Base-by-base conservation (phyloP, 2,797 vertebrate genomes). In the Gastrophryne carolinensis region DNA sequence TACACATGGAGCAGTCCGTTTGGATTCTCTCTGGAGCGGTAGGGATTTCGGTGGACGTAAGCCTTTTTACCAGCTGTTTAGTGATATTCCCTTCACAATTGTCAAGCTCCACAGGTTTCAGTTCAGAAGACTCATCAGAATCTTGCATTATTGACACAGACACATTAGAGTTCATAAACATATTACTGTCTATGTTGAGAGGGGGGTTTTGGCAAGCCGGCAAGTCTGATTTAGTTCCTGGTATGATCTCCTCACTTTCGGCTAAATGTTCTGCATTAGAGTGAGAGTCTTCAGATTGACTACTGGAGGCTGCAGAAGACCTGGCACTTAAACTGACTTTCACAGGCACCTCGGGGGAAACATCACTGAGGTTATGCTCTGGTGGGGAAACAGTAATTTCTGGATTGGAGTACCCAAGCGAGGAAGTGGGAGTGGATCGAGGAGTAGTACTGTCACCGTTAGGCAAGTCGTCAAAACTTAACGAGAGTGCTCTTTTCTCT, bases 71-170 rank as follows among this genome's bases (percentile, higher is more conserved):
- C 13, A 99, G 91, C 86, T 99, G 98, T 81, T 94, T 92, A 0
- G 97, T 99, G 84, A 99, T 88, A 84, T 94, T 98, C 27, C 98
- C 96, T 80, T 97, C 96, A 41, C 91, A 94, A 1, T 90, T 89
- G 83, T 98, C 98, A 86, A 99, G 88, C 75, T 99, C 97, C 81
- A 99, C 93, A 0, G 98, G 98, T 83, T 97, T 98, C 32, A 98
- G 90, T 73, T 95, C 93, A 0, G 92, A 90, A 30, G 82, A 80
- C 73, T 94, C 93, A 3, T 93, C 91, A 0, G 91, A 84, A 32
- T 96, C 91, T 56, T 83, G 89, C 65, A 93, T 83, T 3, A 93
- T 87, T 6, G 87, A 86, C 69, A 88, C 90, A 0, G 73, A 90
- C 3, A 89, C 90, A 0, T 79, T 81, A 0, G 90, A 78, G 79